A percentile compares a stretch with the other conserved stretches of the same genome.
Evolutionary conservation across 2,888 invertebrate genomes (phyloP).

Genomic region (Cheilosia variabilis): DNA sequence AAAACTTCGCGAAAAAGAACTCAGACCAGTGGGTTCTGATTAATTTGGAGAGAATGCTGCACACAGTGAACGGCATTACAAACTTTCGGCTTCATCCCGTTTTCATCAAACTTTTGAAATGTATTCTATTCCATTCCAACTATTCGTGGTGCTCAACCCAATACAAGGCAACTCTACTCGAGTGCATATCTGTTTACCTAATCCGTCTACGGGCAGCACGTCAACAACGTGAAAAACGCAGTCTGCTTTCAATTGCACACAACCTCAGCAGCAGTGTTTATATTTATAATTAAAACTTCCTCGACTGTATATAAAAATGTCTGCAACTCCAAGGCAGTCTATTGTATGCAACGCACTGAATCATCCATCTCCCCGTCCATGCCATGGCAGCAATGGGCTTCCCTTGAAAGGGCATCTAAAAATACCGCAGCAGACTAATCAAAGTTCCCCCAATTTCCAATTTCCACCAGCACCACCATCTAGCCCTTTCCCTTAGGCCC

Average conservation of each 20-base stretch:
- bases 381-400: conserved; percentile 11
- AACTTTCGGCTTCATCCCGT: no score
- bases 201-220: background rate
- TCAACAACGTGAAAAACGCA: background rate
- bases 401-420: conserved; percentile 64
- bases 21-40: no score
- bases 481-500: conserved; percentile 27
- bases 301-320: conserved; percentile 53
- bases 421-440: conserved; percentile 72
- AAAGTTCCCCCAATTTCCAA: conserved; percentile 69
- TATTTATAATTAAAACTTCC: conserved; percentile 65
- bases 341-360: conserved; percentile 30
- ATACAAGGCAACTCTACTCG: background rate
- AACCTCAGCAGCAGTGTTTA: conserved; percentile 23
- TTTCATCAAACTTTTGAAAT: no score
- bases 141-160: no score
- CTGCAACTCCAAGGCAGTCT: conserved; percentile 21
- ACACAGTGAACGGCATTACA: no score
- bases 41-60: no score
- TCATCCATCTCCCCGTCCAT: conserved; percentile 3
- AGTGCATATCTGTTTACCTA: background rate
- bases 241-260: background rate
- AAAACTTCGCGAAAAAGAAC: no score
- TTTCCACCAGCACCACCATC: conserved; percentile 37
- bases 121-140: no score